Base-by-base conservation (phyloP, 2,113 vertebrate species). In the Pseudorectes ferrugineus region DNA sequence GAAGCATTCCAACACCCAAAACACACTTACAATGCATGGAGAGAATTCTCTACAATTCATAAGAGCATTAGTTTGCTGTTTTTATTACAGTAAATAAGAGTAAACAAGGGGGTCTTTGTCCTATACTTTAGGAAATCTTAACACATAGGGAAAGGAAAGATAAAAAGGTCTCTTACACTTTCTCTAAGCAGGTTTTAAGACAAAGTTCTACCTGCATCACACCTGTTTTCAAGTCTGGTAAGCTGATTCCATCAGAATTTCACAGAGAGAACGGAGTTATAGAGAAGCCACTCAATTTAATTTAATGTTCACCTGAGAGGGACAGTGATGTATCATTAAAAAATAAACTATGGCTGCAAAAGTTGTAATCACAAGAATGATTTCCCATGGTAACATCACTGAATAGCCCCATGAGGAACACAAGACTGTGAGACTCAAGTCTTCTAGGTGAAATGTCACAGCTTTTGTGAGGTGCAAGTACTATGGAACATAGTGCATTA, bases 341-440 rank as follows among this genome's bases (percentile, higher is more conserved):
- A 93, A 78, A 75, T 19, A 74, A 74, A 81, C 18, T 29, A 45
- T 4, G 14, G 36, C 57, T 58, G 36, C n/a, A 67, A 12, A 77
- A 91, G 33, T 3, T 43, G 35, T 46, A 35, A 82, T 48, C 21
- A 17, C 11, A 74, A 74, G 42, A 43, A 81, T 33, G 22, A 61
- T 26, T 45, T 65, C 40, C 40, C 21, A 67, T 1, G 0, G 2
- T 20, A 54, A 49, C 35, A 43, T 43, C 58, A 33, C 14, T 15
- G 24, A 75, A 49, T 1, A 62, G 52, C 28, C 36, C 49, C 38
- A 38, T 0, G 0, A 72, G 40, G 45, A 72, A 72, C 8, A 1
- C 36, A 52, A 31, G 38, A 8, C 36, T 26, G 23, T 31, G 5
- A 59, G 43, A 72, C 33, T 85, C 35, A 28, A 40, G 35, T 36